phyloP scores from a whole-genome alignment of 2,113 vertebrate genomes.

The Chionis minor region DNA sequence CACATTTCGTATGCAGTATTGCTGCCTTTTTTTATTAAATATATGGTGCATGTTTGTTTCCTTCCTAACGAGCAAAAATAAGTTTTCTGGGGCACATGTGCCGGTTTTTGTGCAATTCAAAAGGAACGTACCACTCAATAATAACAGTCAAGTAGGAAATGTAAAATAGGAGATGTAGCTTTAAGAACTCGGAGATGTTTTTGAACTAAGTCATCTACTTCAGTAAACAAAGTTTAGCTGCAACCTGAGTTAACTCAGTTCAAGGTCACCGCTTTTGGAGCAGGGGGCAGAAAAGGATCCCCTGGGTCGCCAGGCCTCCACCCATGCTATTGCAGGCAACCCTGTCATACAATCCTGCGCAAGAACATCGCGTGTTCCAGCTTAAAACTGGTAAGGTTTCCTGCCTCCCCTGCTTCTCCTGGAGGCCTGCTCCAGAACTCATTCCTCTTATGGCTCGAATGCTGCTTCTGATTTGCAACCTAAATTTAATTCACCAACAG shows the following conservation, averaged over 20 bases:
- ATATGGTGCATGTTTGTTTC: neutral
- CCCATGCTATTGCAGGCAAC: conserved; percentile 43
- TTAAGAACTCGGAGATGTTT: conserved; percentile 35
- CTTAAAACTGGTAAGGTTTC: neutral
- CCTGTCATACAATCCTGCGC: neutral
- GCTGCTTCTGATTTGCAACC: neutral
- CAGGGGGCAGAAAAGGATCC: neutral
- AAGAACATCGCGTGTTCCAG: neutral
- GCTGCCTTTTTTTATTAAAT: neutral
- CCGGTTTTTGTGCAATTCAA: neutral
- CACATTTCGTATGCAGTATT: neutral
- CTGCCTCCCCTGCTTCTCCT: neutral
- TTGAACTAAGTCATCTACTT: conserved; percentile 20
- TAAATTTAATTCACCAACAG: conserved; percentile 1
- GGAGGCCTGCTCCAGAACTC: neutral
- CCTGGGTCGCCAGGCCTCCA: conserved; percentile 11
- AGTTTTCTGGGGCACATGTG: neutral
- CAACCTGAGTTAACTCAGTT: conserved; percentile 26
- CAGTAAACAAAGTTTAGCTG: conserved; percentile 24
- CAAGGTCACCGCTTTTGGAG: conserved; percentile 29
- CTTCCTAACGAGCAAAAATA: neutral
- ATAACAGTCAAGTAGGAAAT: neutral
- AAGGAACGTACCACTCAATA: neutral
- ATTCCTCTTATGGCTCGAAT: neutral
- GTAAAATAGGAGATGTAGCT: neutral